Evolutionary conservation across 2,888 invertebrate genomes (phyloP), one percentile per base, ranked within the genome.

Genomic region (Cerceris rybyensis): DNA sequence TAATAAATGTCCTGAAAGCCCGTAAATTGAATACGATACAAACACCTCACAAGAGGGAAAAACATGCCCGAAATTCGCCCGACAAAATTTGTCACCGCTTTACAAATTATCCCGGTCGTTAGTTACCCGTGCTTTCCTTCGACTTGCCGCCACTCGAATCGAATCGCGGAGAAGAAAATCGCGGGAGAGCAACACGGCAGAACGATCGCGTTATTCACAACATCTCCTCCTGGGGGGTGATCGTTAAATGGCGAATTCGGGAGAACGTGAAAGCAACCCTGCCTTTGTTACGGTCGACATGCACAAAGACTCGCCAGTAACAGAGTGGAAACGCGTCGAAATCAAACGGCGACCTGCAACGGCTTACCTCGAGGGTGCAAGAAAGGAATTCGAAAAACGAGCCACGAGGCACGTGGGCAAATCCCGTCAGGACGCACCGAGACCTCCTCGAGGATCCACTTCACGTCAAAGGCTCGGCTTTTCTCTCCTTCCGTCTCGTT

Each of bases 401-500:
- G 66, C 49, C 67, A 74, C 75, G 73, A 74, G 78, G 52, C 83
- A 66, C 78, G 81, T 71, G 78, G 81, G 73, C 81, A 77, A 78
- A 84, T 60, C 58, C 57, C 61, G 43, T 61, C 46, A 41, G 55
- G 64, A 72, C 58, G 72, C 70, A 58, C 61, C 64, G 69, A 77
- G 75, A 84, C 80, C 82, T 83, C 52, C 80, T 85, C 87, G 83
- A 87, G 84, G 74, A 87, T 84, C 84, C 88, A 88, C 88, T 88
- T 82, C 71, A 79, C 81, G 87, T 84, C 85, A 84, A 81, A 87
- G 84, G 70, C 64, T 55, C 71, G 63, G 55, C 43, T 60, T 70
- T 66, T 55, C 70, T 59, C 63, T 60, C 68, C 14, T 58, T 65
- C 84, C 52, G 8, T 49, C 78, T 65, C 68, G 13, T 66, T 71